These are phyloP conservation scores for Cheilosia vulpina DNA, from an alignment of 2,888 invertebrate species.

Conservation along the genomic window DNA sequence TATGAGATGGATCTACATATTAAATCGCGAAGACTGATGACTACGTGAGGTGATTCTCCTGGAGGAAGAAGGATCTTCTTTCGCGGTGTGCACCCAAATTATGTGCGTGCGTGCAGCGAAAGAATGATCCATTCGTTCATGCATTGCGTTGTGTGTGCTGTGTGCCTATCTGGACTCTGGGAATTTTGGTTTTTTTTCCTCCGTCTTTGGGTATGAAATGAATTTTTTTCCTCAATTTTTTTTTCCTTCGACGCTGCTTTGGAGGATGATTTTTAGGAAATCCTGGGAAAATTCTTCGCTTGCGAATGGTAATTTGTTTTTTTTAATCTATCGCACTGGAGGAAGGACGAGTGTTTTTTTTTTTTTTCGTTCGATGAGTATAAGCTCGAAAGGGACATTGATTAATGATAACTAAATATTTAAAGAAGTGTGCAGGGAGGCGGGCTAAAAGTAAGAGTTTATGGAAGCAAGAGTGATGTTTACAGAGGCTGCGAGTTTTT, in stretches of 20 bases:
- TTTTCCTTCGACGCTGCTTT: slow-evolving; percentile 23
- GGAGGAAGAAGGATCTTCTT: slow-evolving; percentile 69
- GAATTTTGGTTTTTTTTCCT: slow-evolving; percentile 69
- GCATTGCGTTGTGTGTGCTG: slow-evolving; percentile 18
- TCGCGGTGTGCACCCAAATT: slow-evolving; percentile 73
- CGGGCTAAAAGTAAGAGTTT: slow-evolving; percentile 47
- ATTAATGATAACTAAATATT: slow-evolving; percentile 49
- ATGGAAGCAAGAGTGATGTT: neutral
- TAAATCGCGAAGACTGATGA: slow-evolving; percentile 67
- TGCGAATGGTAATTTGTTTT: slow-evolving; percentile 58
- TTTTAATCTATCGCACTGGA: slow-evolving; percentile 15
- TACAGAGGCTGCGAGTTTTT: neutral
- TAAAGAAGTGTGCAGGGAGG: neutral
- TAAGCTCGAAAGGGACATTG: slow-evolving; percentile 13
- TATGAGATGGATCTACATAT: slow-evolving; percentile 74
- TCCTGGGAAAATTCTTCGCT: slow-evolving; percentile 65
- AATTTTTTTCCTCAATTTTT: slow-evolving; percentile 61
- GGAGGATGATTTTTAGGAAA: slow-evolving; percentile 42
- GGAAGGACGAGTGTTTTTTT: slow-evolving; percentile 1
- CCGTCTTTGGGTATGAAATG: slow-evolving; percentile 66
- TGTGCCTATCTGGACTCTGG: slow-evolving; percentile 69
- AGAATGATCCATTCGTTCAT: slow-evolving; percentile 64
- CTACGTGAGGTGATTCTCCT: slow-evolving; percentile 66
- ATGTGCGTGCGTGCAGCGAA: slow-evolving; percentile 67
- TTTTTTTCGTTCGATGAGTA: neutral